Evolutionary conservation across 1,140 invertebrate species (phyloP).

Genomic region (Musca domestica): DNA sequence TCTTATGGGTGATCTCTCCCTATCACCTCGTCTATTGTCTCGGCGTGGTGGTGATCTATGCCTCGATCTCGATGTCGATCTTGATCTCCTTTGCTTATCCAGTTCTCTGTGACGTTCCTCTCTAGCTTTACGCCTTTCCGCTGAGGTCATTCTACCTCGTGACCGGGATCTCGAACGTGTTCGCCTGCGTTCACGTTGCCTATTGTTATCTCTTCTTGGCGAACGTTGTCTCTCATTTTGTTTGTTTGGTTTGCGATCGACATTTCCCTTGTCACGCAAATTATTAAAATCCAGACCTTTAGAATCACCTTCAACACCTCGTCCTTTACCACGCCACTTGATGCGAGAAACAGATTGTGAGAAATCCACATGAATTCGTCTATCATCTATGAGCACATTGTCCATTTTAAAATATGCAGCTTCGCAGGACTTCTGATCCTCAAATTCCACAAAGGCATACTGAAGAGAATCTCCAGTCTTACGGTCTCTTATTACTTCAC

Average conservation of each 20-base stretch:
- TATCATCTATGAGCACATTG: slow-evolving; percentile 97
- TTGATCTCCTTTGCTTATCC: not conserved
- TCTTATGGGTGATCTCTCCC: not conserved
- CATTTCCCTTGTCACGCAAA: slow-evolving; percentile 27
- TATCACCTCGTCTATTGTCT: slow-evolving; percentile 1
- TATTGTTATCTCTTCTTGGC: not conserved
- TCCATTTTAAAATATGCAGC: slow-evolving; percentile 99
- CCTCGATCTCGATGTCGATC: not conserved
- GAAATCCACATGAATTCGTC: slow-evolving; percentile 99
- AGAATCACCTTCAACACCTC: slow-evolving; percentile 58
- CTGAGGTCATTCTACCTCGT: not conserved
- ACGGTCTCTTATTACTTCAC: slow-evolving; percentile 96
- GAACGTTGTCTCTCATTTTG: not conserved
- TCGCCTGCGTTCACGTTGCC: slow-evolving; percentile 23
- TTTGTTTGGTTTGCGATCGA: not conserved
- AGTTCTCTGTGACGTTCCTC: slow-evolving; percentile 16
- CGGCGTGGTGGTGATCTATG: not conserved
- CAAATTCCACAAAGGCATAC: slow-evolving; percentile 99
- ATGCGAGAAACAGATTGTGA: slow-evolving; percentile 96
- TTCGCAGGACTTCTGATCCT: slow-evolving; percentile 91
- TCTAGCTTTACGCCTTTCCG: slow-evolving; percentile 26
- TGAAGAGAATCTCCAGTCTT: slow-evolving; percentile 93
- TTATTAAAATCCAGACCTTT: slow-evolving; percentile 44
- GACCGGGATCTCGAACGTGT: not conserved
- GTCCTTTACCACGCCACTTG: slow-evolving; percentile 82